Percentiles rank a stretch among this genome's conserved stretches.
Evolutionary conservation across 2,113 vertebrate species (phyloP).

Genomic region (Bettongia penicillata): DNA sequence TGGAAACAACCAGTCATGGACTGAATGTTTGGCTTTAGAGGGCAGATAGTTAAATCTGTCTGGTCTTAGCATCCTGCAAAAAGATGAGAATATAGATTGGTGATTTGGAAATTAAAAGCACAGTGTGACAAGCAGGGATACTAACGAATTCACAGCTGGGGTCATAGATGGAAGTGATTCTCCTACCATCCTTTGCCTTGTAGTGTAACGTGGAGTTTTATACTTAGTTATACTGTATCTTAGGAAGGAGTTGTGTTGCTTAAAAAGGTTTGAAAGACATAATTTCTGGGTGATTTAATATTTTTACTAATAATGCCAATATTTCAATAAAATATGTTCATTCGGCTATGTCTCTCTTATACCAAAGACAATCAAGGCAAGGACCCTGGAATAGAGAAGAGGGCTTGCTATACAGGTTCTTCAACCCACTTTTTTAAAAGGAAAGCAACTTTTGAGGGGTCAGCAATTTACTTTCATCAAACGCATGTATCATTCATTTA

Average conservation of each 20-base stretch:
- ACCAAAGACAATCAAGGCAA: too few relatives aligned
- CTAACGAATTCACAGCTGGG: neutral
- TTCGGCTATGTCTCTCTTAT: too few relatives aligned
- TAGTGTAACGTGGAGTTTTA: neutral
- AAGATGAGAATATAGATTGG: neutral
- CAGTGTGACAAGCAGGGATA: neutral
- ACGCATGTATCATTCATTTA: too few relatives aligned
- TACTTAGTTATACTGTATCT: neutral
- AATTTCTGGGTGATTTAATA: too few relatives aligned
- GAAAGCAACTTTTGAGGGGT: too few relatives aligned
- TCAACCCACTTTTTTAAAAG: too few relatives aligned
- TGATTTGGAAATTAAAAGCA: neutral
- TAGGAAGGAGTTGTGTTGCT: neutral
- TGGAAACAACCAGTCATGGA: slow-evolving; percentile 28
- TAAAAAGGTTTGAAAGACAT: too few relatives aligned
- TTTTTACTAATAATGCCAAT: too few relatives aligned
- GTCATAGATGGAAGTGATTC: neutral
- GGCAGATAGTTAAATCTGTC: neutral
- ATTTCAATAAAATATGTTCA: too few relatives aligned
- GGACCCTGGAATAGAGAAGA: too few relatives aligned
- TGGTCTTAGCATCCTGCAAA: neutral
- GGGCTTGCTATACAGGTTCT: too few relatives aligned
- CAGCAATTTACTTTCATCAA: too few relatives aligned
- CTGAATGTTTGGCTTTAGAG: neutral
- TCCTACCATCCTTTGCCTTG: neutral